Evolutionary conservation across 2,888 invertebrate species (phyloP), one percentile per base, ranked within the genome.

Genomic region (Melieria crassipennis): DNA sequence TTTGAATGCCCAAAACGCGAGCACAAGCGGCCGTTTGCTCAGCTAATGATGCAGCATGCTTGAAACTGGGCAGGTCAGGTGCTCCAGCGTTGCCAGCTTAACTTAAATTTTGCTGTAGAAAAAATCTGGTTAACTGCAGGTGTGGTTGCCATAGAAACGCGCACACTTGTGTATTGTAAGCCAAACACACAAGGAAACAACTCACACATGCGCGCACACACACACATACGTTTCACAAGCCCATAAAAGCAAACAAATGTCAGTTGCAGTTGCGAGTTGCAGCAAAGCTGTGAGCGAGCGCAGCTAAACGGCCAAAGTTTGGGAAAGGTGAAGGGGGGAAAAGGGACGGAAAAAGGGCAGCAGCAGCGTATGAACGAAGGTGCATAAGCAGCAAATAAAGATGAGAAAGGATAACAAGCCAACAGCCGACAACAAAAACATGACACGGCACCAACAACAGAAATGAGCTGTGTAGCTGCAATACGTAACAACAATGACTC

Each of bases 241-340:
- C 65, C 68, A 74, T 74, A 70, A 74, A 74, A 74, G 65, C 70
- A 72, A 74, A 74, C 74, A 74, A 74, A 72, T 74, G 74, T 74
- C 74, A 74, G 70, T 62, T 70, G 68, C 68, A 69, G 70, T 61
- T 65, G 70, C 67, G 50, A 30, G 30, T 30, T 52, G 66, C 66
- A 66, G 60, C 60, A 67, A 67, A 67, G 50, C 45, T 60, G 61
- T 61, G 60, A 6, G 16, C 10, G 16, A 48, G 52, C 4, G 13
- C 42, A 42, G 60, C 67, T 16, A 58, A 58, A 50, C 9, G 47
- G 60, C 7, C 42, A 50, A 16, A 45, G 11, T 45, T 9, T 60
- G 42, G 9, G 9, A 10, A 7, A 30, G 11, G 65, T 57, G 7
- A 0, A 7, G 11, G 30, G 11, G 55, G 30, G 13, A 56, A 46